phyloP scores from a whole-genome alignment of 2,113 vertebrate genomes.

The cat (Felis catus) region F.catus_Fca126_mat1.0 CM031419.1:62278001-62278500 shows the following conservation, averaged over 20 bases:
- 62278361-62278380: neutral
- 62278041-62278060: constrained; percentile 16
- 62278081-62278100: neutral
- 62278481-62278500: neutral
- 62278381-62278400: constrained; percentile 25
- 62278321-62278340: neutral
- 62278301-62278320: constrained; percentile 27
- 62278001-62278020: neutral
- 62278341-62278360: neutral
- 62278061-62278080: neutral
- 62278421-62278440: neutral
- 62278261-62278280: constrained; percentile 27
- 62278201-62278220: neutral
- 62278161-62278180: neutral
- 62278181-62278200: constrained; percentile 8
- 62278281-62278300: neutral
- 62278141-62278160: constrained; percentile 26
- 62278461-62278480: neutral
- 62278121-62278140: neutral
- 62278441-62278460: neutral
- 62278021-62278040: neutral
- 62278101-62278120: neutral
- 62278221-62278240: neutral
- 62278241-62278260: neutral
- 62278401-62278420: neutral